Conservation (phyloP, 2,797 vertebrate genomes). For the Erithacus rubecula region DNA sequence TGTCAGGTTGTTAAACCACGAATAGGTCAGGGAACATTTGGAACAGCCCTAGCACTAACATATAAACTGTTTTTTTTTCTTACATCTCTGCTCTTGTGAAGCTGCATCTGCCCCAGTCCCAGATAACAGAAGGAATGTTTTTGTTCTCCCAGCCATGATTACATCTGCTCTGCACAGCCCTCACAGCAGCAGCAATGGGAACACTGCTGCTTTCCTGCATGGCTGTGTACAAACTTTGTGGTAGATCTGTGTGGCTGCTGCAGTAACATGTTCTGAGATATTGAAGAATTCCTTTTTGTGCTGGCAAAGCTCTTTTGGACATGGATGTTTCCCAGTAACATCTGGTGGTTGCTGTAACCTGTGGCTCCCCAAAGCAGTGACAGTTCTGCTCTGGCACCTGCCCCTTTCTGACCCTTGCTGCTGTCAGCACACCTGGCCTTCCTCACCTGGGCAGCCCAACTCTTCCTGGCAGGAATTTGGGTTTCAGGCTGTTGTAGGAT, state of each 20-base stretch:
- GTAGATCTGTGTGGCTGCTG: background rate
- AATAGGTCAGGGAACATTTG: background rate
- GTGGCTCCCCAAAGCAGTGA: background rate
- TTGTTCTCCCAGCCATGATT: background rate
- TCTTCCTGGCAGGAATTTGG: accelerated
- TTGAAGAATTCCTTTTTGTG: background rate
- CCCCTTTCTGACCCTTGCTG: background rate
- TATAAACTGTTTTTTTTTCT: background rate
- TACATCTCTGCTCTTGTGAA: background rate
- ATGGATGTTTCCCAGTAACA: background rate
- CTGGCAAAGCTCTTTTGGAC: background rate
- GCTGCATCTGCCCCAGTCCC: background rate
- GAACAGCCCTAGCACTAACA: background rate
- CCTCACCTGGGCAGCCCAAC: background rate
- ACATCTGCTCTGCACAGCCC: background rate
- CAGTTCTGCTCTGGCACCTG: background rate
- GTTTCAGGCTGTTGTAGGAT: background rate
- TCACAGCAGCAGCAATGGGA: background rate
- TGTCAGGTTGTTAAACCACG: background rate
- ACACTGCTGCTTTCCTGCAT: background rate
- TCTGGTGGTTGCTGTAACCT: background rate
- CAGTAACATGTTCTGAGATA: background rate
- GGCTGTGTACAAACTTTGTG: background rate
- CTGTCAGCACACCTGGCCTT: background rate
- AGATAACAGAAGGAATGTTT: background rate